phyloP scores from a whole-genome alignment of 1,140 invertebrate genomes.

The Pseudomyrmex concolor region DNA sequence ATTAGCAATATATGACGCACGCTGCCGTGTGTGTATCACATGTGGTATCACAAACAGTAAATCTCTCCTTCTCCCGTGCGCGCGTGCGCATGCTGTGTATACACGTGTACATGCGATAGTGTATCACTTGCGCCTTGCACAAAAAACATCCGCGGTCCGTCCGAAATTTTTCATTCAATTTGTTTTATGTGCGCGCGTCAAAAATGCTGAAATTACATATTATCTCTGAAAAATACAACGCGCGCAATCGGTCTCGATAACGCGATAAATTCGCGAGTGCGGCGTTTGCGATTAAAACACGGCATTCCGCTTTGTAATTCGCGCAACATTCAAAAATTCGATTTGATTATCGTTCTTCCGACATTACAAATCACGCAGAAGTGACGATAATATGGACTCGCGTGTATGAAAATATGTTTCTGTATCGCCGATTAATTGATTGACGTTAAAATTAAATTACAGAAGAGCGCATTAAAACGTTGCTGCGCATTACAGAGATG shows the following conservation, averaged over 20 bases:
- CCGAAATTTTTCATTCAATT: conserved; percentile 16
- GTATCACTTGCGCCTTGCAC: not conserved
- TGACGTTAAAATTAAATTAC: conserved; percentile 8
- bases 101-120: not conserved
- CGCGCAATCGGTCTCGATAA: no score
- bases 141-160: not conserved
- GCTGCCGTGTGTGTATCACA: not conserved
- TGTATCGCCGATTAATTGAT: conserved; percentile 3
- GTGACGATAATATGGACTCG: not conserved
- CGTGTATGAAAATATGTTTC: not conserved
- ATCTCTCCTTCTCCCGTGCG: not conserved
- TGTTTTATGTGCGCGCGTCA: not conserved
- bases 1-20: conserved; percentile 23
- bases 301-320: no score
- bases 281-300: no score
- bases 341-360: no score
- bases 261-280: no score
- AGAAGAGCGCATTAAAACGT: not conserved
- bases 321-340: no score
- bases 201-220: conserved; percentile 18
- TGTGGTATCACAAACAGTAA: conserved; percentile 16
- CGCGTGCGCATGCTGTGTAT: no score
- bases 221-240: not conserved
- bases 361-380: no score
- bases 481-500: no score